Conservation (phyloP, 2,888 invertebrate genomes). For the Epirrhoe tristata region DNA sequence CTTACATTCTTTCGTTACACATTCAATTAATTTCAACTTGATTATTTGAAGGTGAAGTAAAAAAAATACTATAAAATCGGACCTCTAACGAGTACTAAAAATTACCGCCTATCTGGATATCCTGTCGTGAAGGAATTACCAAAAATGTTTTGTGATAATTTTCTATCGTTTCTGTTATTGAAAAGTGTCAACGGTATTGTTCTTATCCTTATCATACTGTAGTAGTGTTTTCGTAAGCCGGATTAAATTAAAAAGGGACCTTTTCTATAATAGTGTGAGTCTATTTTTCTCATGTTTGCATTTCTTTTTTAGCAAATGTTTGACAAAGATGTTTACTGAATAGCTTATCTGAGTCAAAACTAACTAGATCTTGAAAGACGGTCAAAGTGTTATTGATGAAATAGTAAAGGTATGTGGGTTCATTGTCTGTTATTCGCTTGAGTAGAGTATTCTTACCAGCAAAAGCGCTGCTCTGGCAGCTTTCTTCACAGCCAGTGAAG, state of each 20-base stretch:
- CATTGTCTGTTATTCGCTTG: too few species aligned
- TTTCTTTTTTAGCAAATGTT: background rate
- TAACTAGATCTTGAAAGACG: too few species aligned
- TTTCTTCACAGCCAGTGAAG: conserved; percentile 85
- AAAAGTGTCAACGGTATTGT: background rate
- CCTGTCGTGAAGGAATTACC: background rate
- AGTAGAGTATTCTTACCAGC: conserved; percentile 71
- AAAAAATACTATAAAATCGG: too few species aligned
- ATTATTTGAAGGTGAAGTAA: too few species aligned
- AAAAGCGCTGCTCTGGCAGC: conserved; percentile 90
- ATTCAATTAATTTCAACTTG: too few species aligned
- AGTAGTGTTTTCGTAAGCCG: background rate
- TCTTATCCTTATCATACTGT: background rate
- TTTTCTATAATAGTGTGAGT: background rate
- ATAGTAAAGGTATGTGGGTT: too few species aligned
- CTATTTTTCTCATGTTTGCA: background rate
- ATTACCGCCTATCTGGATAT: too few species aligned
- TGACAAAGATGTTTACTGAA: too few species aligned
- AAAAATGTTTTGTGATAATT: background rate
- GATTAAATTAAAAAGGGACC: background rate
- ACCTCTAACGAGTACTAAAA: too few species aligned
- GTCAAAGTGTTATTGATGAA: too few species aligned
- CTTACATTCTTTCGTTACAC: too few species aligned
- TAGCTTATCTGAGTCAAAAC: too few species aligned
- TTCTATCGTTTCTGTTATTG: background rate